Evolutionary conservation across 2,888 invertebrate genomes (phyloP).

Genomic region (Brachypalpus laphriformis): DNA sequence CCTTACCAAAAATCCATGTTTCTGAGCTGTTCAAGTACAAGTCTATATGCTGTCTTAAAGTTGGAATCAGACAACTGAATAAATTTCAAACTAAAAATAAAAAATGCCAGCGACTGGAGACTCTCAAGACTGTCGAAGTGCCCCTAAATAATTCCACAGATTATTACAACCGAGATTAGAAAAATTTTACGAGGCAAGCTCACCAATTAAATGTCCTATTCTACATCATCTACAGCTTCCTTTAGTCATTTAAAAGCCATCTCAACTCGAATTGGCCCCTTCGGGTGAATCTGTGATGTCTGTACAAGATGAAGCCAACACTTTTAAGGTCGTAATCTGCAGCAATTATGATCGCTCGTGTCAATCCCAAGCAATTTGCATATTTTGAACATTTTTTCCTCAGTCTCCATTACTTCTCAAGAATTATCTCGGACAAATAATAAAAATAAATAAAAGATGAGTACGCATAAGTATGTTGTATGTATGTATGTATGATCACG

Average conservation of each 20-base stretch:
- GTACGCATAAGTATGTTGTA: constrained; percentile 45
- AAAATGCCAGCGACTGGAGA: no score
- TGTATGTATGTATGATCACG: constrained; percentile 7
- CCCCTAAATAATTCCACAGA: background rate
- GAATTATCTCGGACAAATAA: constrained; percentile 57
- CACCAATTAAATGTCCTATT: background rate
- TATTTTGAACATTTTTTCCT: constrained; percentile 40
- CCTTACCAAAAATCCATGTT: no score
- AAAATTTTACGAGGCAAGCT: background rate
- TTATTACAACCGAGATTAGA: background rate
- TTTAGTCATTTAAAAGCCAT: constrained; percentile 14
- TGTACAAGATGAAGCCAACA: background rate
- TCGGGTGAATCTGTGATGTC: background rate
- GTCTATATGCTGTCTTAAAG: no score
- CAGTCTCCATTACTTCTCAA: constrained; percentile 4
- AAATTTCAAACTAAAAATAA: no score
- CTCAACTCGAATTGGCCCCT: background rate
- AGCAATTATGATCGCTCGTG: constrained; percentile 66
- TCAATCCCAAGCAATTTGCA: constrained; percentile 68
- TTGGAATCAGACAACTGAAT: no score
- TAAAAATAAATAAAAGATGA: constrained; percentile 64
- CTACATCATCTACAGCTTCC: background rate
- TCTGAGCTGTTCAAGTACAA: no score
- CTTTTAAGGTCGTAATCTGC: constrained; percentile 54
- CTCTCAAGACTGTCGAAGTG: background rate